Conservation (phyloP, 2,888 invertebrate species). For the Pardosa pseudoannulata region DNA sequence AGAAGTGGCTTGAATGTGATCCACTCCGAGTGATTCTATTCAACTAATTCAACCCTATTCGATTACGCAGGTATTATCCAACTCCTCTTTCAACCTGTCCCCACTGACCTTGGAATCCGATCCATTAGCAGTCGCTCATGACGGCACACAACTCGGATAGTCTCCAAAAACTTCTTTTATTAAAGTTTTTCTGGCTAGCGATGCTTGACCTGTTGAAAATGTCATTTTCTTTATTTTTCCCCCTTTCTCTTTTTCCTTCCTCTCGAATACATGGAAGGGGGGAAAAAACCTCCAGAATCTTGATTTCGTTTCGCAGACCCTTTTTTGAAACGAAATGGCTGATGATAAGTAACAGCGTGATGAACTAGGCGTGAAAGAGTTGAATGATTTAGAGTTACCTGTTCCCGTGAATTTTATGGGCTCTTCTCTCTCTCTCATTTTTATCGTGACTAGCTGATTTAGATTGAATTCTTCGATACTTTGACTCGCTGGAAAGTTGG, state of each 20-base stretch:
- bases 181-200: background rate
- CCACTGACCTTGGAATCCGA: slow-evolving; percentile 43
- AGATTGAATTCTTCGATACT: too few relatives aligned
- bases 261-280: background rate
- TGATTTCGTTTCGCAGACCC: background rate
- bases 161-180: background rate
- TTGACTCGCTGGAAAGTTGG: too few relatives aligned
- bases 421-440: too few relatives aligned
- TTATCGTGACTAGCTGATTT: too few relatives aligned
- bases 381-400: too few relatives aligned
- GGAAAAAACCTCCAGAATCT: too few relatives aligned
- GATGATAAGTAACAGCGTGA: background rate
- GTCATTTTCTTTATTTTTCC: slow-evolving; percentile 1
- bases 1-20: background rate
- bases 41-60: background rate
- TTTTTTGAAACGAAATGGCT: background rate
- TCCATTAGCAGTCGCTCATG: slow-evolving; percentile 60
- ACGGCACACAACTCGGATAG: background rate
- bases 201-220: slow-evolving; percentile 19
- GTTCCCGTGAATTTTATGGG: too few relatives aligned
- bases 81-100: slow-evolving; percentile 31
- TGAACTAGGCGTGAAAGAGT: too few relatives aligned
- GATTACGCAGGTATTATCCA: background rate
- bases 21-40: background rate
- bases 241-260: background rate